Evolutionary conservation across 2,797 vertebrate genomes (phyloP).

Genomic region (Sarcophilus harrisii): DNA sequence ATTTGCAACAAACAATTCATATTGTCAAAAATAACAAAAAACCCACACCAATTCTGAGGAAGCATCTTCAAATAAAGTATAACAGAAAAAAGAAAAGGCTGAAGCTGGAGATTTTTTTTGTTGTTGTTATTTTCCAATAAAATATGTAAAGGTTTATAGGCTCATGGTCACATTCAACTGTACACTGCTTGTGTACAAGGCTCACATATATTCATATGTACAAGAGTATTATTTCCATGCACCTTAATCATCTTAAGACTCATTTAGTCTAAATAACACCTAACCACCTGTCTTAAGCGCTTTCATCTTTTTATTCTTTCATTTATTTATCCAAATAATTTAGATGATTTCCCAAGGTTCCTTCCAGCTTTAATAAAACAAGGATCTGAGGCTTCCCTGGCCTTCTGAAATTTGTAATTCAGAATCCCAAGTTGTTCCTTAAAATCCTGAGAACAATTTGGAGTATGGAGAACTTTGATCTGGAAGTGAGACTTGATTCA

Average conservation of each 20-base stretch:
- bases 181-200: not conserved
- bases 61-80: constrained; percentile 7
- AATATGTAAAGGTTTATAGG: not conserved
- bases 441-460: not conserved
- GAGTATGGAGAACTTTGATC: not conserved
- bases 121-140: constrained; percentile 53
- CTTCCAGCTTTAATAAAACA: not conserved
- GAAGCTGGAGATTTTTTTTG: constrained; percentile 44
- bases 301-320: constrained; percentile 53
- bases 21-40: not conserved
- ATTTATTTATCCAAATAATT: constrained; percentile 67
- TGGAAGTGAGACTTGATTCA: not conserved
- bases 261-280: constrained; percentile 52
- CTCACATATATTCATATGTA: constrained; percentile 23
- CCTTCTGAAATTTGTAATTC: not conserved
- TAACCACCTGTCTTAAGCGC: constrained; percentile 42
- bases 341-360: not conserved
- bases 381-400: not conserved
- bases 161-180: not conserved
- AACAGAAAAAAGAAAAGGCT: constrained; percentile 7
- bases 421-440: not conserved
- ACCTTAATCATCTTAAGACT: constrained; percentile 51
- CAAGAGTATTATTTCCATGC: constrained; percentile 50
- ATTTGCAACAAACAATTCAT: not conserved
- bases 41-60: constrained; percentile 4